A percentile compares a stretch with the other conserved stretches of the same genome.
Evolutionary conservation across 2,797 vertebrate genomes (phyloP).

Genomic region (Malurus leucopterus): DNA sequence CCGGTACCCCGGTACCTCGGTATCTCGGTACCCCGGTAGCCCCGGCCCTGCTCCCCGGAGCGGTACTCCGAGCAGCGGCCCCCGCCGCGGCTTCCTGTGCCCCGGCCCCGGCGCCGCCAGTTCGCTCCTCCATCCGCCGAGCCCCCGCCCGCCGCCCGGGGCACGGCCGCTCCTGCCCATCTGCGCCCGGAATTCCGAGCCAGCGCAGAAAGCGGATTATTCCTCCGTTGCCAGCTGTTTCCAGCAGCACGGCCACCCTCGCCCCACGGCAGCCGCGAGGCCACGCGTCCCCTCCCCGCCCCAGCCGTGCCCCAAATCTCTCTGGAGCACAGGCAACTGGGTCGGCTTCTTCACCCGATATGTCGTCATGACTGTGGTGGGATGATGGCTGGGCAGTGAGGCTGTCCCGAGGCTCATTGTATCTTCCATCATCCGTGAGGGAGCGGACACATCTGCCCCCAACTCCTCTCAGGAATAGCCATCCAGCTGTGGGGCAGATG

Average conservation of each 20-base stretch:
- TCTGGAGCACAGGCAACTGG: neutral
- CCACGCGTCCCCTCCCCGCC: neutral
- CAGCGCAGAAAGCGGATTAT: neutral
- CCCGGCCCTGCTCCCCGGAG: neutral
- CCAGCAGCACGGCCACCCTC: neutral
- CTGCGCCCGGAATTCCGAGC: neutral
- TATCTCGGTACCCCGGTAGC: neutral
- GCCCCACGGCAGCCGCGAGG: neutral
- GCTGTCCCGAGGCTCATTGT: neutral
- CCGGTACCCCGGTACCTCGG: neutral
- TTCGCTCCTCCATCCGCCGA: neutral
- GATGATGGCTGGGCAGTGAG: neutral
- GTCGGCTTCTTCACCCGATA: neutral
- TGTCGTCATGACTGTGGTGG: neutral
- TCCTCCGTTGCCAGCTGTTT: neutral
- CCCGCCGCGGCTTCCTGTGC: no score
- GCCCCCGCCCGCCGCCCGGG: neutral
- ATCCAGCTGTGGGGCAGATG: neutral
- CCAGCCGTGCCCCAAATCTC: neutral
- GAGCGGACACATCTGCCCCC: neutral
- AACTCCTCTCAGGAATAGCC: neutral
- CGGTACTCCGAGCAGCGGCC: neutral
- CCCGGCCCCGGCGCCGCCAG: neutral
- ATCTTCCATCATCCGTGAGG: fast-evolving
- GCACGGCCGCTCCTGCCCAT: neutral